Conservation (phyloP, 2,113 vertebrate genomes). For the Upupa epops region DNA sequence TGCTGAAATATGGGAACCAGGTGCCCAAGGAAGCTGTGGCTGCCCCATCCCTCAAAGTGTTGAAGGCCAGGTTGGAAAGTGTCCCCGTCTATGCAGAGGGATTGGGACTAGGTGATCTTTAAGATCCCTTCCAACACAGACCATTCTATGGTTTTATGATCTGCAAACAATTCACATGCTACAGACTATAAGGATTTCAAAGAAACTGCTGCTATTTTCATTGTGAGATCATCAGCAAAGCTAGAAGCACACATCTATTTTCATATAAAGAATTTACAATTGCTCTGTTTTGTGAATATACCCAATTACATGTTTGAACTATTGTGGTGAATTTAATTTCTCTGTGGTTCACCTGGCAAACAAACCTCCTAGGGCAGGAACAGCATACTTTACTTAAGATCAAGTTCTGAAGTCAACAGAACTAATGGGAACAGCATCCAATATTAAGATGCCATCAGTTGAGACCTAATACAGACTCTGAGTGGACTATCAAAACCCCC, state of each 20-base stretch:
- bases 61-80: too few relatives aligned
- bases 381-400: constrained; percentile 22
- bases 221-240: not conserved
- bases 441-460: not conserved
- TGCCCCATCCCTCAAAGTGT: too few relatives aligned
- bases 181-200: not conserved
- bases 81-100: too few relatives aligned
- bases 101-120: too few relatives aligned
- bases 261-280: not conserved
- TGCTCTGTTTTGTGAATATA: not conserved
- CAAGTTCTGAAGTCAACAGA: constrained; percentile 33
- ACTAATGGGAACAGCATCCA: not conserved
- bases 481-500: not conserved
- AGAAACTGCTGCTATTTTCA: not conserved
- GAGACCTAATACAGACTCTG: not conserved
- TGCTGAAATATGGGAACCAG: too few relatives aligned
- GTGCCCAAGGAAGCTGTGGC: too few relatives aligned
- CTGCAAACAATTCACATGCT: not conserved
- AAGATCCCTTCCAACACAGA: too few relatives aligned
- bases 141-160: too few relatives aligned
- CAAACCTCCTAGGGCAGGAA: not conserved
- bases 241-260: not conserved
- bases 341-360: not conserved
- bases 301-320: not conserved
- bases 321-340: not conserved